Conservation (phyloP, 1,140 invertebrate genomes). For the Tetraneura akinire region DNA sequence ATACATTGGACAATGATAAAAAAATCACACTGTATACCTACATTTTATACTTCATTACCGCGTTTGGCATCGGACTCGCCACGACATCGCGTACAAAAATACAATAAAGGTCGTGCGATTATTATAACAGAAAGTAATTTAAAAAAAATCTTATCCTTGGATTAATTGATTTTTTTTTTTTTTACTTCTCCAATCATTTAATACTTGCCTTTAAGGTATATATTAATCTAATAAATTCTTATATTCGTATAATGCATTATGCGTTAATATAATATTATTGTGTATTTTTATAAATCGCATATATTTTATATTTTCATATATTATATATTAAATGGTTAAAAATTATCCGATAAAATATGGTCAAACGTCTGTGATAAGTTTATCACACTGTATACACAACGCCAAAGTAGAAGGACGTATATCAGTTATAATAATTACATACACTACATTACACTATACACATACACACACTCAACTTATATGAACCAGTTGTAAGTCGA, state of each 20-base stretch:
- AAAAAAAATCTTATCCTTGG: not conserved
- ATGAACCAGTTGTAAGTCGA: not conserved
- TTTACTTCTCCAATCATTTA: not conserved
- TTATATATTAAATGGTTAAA: too few relatives aligned
- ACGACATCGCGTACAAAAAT: not conserved
- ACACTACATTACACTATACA: too few relatives aligned
- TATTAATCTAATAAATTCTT: not conserved
- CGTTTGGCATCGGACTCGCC: not conserved
- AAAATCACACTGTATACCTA: too few relatives aligned
- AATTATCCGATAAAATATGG: too few relatives aligned
- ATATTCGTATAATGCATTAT: not conserved
- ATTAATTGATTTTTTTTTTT: not conserved
- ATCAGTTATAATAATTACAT: not conserved
- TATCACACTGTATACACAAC: not conserved
- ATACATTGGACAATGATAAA: too few relatives aligned
- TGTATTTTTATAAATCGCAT: not conserved
- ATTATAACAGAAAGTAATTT: slow-evolving; percentile 2
- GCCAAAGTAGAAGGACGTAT: not conserved
- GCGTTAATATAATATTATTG: too few relatives aligned
- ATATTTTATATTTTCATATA: not conserved
- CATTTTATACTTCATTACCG: not conserved
- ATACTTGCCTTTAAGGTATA: too few relatives aligned
- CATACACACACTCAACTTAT: not conserved
- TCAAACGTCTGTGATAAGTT: too few relatives aligned
- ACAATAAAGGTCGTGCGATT: not conserved